phyloP scores from a whole-genome alignment of 1,140 invertebrate genomes.

The Tetramorium parvispinum region DNA sequence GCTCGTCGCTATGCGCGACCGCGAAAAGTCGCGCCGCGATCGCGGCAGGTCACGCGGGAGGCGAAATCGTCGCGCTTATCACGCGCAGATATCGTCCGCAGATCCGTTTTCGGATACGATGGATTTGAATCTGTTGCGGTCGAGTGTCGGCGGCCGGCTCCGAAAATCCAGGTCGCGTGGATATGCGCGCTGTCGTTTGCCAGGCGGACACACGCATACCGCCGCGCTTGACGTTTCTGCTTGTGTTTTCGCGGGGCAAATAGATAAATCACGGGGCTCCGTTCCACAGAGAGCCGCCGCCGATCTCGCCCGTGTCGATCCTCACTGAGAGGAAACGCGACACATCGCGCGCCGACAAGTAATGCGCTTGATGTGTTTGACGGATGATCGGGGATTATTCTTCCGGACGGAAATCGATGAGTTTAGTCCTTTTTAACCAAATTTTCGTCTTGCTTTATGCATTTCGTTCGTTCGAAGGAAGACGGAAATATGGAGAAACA shows the following conservation, averaged over 20 bases:
- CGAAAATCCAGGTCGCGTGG: slow-evolving; percentile 65
- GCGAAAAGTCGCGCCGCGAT: slow-evolving; percentile 51
- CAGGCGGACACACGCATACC: slow-evolving; percentile 41
- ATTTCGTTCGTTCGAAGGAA: not conserved
- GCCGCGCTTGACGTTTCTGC: slow-evolving; percentile 48
- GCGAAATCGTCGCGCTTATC: slow-evolving; percentile 11
- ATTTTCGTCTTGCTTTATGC: not conserved
- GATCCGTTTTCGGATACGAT: slow-evolving; percentile 2
- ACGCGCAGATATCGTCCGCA: slow-evolving; percentile 31
- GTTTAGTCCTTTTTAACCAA: not conserved
- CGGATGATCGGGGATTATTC: slow-evolving; percentile 17
- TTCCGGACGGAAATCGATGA: not conserved
- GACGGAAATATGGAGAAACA: not conserved
- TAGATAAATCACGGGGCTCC: slow-evolving; percentile 46
- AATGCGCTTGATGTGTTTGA: slow-evolving; percentile 5
- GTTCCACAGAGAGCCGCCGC: not conserved
- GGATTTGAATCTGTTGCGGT: slow-evolving; percentile 57
- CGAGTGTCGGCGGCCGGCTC: slow-evolving; percentile 26
- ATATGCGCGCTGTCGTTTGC: slow-evolving; percentile 67
- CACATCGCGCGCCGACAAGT: not conserved
- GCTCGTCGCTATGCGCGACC: slow-evolving; percentile 1
- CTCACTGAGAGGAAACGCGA: slow-evolving; percentile 17
- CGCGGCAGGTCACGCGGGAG: not conserved
- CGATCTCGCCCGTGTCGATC: not conserved
- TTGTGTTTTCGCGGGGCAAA: slow-evolving; percentile 57